Evolutionary conservation across 2,888 invertebrate genomes (phyloP).

Genomic region (Rhynchonema sp.): DNA sequence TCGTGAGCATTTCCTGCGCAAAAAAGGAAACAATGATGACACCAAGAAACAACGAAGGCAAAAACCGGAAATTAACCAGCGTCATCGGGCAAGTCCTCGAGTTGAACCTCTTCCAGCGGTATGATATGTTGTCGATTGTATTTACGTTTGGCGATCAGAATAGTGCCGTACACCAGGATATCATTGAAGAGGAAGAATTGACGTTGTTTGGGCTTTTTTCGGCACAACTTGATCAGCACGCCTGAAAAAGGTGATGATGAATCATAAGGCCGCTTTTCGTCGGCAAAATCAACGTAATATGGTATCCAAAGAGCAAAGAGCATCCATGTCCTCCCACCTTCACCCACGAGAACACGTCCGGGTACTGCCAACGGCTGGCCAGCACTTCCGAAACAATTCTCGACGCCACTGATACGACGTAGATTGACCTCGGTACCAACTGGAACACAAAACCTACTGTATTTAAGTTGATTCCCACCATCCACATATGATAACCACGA

Average conservation of each 20-base stretch:
- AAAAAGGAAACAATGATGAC: too few species aligned
- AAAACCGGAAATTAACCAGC: too few species aligned
- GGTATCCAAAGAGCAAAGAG: background rate
- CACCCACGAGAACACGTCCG: constrained; percentile 87
- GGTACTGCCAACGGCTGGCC: constrained; percentile 77
- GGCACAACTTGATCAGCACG: constrained; percentile 93
- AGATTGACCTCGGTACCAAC: constrained; percentile 95
- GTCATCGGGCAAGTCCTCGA: constrained; percentile 34
- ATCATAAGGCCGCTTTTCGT: background rate
- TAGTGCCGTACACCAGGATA: constrained; percentile 92
- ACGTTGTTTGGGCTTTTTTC: constrained; percentile 89
- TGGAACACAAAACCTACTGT: constrained; percentile 46
- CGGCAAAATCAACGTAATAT: background rate
- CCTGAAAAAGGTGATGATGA: constrained; percentile 36
- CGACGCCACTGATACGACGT: constrained; percentile 81
- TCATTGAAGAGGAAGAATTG: constrained; percentile 99
- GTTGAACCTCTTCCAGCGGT: constrained; percentile 66
- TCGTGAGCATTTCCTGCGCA: too few species aligned
- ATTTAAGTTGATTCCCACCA: too few species aligned
- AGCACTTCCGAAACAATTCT: constrained; percentile 88
- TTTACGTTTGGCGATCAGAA: constrained; percentile 93
- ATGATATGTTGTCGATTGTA: constrained; percentile 82
- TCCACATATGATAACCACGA: too few species aligned
- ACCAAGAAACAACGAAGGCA: too few species aligned
- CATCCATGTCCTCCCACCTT: constrained; percentile 35